Evolutionary conservation across 2,888 invertebrate species (phyloP).

Genomic region (Matsumyia berberina): DNA sequence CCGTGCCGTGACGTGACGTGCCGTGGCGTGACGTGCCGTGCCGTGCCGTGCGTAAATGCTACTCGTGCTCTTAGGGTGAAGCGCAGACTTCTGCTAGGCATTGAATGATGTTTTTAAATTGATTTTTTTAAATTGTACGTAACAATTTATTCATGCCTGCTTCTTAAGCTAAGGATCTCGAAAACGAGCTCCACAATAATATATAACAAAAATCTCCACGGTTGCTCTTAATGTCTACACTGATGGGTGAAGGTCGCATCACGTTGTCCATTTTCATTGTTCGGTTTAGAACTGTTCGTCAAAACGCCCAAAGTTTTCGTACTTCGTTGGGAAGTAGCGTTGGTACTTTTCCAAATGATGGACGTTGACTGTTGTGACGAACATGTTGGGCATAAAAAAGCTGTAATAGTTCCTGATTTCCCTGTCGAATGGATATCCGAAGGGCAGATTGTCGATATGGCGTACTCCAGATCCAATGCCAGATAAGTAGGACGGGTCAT

Average conservation of each 20-base stretch:
- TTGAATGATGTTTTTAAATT: too few species aligned
- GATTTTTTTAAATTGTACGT: constrained; percentile 20
- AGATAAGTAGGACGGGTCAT: constrained; percentile 85
- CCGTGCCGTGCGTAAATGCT: too few species aligned
- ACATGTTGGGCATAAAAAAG: constrained; percentile 89
- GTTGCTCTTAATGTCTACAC: neutral
- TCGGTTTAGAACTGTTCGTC: constrained; percentile 79
- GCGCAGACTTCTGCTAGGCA: too few species aligned
- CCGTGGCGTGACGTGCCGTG: too few species aligned
- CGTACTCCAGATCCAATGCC: constrained; percentile 86
- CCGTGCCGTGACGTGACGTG: too few species aligned
- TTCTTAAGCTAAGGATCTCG: neutral
- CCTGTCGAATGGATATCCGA: constrained; percentile 91
- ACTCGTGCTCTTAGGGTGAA: neutral
- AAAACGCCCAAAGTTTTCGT: constrained; percentile 80
- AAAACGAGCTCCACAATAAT: constrained; percentile 1
- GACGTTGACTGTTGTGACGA: constrained; percentile 87
- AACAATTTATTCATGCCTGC: constrained; percentile 43
- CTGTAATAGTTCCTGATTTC: constrained; percentile 85
- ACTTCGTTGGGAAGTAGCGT: constrained; percentile 78
- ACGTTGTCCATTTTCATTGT: neutral
- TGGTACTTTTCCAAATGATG: constrained; percentile 73
- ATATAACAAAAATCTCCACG: neutral
- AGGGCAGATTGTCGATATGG: constrained; percentile 87
- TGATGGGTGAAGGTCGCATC: neutral